Evolutionary conservation across 2,113 vertebrate genomes (phyloP), one percentile per base, ranked within the genome.

Genomic region (Urocynchramus pylzowi): DNA sequence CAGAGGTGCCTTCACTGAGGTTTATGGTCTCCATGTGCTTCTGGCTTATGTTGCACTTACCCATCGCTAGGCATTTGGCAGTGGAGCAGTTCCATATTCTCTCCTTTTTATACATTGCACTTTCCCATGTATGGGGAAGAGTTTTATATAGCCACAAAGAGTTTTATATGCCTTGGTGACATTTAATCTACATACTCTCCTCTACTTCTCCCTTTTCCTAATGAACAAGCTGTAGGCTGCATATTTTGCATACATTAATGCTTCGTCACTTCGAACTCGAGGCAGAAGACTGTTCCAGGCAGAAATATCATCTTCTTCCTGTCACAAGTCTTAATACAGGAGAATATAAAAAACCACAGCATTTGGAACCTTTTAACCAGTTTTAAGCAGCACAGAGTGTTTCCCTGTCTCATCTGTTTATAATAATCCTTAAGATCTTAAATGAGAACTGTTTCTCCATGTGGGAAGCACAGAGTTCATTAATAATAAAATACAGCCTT

Each of bases 151-250:
- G 57, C 35, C 60, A 63, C 74, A 44, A 79, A 86, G 68, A 84
- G 20, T 82, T 96, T 95, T 94, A 56, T 85, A 61, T 69, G 63
- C 50, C 81, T 82, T 45, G 50, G 89, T 95, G 89, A 89, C 88
- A 95, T 95, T 95, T 95, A 89, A 59, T 83, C 75, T 95, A n/a
- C 56, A 41, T 59, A 69, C 27, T 74, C 21, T 76, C 64, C 90
- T 93, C 42, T 59, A 26, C 63, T 87, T 82, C 59, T 83, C 50
- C 1, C 0, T 75, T 86, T 93, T 90, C 41, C 56, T 92, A 81
- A 93, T 75, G 83, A 95, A 92, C 76, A 95, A 95, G 80, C 71
- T 92, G 88, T 74, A 70, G 88, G 64, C 83, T 95, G 83, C 69
- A 52, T 86, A 96, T 93, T 89, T 84, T 90, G 75, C 86, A 87